Conservation (phyloP, 2,113 vertebrate genomes). For the Rhinichthys klamathensis region DNA sequence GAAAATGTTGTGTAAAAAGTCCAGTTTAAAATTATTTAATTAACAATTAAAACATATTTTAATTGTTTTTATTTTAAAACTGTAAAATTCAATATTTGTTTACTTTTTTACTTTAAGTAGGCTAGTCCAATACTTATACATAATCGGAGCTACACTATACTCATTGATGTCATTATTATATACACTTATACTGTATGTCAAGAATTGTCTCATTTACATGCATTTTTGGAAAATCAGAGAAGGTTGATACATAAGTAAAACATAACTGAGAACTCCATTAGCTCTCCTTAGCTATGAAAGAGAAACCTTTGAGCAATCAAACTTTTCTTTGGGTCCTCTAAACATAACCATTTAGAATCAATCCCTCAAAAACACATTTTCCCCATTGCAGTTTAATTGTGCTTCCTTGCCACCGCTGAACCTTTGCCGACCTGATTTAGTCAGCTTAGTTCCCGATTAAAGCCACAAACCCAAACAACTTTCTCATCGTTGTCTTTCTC, state of each 20-base stretch:
- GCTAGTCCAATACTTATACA: neutral
- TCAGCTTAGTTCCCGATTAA: slow-evolving; percentile 26
- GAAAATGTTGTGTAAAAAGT: no score
- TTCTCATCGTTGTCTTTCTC: slow-evolving; percentile 20
- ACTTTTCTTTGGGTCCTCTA: neutral
- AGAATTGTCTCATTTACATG: neutral
- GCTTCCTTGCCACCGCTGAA: neutral
- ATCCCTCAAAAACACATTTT: slow-evolving; percentile 16
- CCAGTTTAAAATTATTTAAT: no score
- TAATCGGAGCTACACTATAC: neutral
- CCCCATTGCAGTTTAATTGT: neutral
- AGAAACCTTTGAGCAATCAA: neutral
- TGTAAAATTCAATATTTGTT: no score
- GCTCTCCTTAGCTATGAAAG: neutral
- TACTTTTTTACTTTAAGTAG: neutral
- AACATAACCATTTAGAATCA: neutral
- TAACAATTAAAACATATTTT: no score
- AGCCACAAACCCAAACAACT: slow-evolving; percentile 4
- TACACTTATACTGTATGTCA: neutral
- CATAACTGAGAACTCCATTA: neutral
- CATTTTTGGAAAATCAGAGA: neutral
- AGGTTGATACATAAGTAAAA: neutral
- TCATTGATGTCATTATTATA: neutral
- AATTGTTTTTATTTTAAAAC: no score
- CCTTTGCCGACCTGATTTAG: neutral